These are phyloP conservation scores for Anser cygnoides DNA, from an alignment of 2,113 vertebrate species.

Conservation along the genomic window DNA sequence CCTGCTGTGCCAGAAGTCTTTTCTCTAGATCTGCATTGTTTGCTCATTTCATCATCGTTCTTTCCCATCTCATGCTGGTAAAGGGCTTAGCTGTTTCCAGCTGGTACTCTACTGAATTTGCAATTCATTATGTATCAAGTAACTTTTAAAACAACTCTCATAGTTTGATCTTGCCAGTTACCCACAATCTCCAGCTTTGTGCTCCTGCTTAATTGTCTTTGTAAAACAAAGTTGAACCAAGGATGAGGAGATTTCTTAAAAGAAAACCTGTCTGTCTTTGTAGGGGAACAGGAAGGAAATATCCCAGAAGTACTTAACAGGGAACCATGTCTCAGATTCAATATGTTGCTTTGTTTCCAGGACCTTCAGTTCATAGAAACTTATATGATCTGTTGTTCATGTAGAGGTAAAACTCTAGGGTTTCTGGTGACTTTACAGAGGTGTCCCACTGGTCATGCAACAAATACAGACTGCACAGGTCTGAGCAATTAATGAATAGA, in stretches of 20 bases:
- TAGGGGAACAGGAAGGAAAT: neutral
- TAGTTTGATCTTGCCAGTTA: neutral
- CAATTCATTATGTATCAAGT: neutral
- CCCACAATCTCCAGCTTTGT: neutral
- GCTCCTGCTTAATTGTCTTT: neutral
- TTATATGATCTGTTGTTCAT: neutral
- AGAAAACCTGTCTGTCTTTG: neutral
- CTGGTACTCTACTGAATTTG: conserved; percentile 1
- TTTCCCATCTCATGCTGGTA: neutral
- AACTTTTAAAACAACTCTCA: neutral
- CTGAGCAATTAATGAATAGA: neutral
- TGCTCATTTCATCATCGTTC: neutral
- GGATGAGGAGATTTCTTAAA: neutral
- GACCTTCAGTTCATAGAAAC: neutral
- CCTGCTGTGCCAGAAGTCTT: conserved; percentile 17
- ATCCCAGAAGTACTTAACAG: neutral
- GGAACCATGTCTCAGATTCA: neutral
- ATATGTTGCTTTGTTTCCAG: neutral
- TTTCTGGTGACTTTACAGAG: neutral
- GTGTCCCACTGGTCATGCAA: neutral
- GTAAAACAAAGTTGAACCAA: neutral
- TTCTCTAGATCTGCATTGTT: neutral
- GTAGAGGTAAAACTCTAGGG: neutral
- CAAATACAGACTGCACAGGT: neutral
- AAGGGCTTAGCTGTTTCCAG: neutral